Conservation (phyloP, 92 coral and sea anemone genomes). For the Anthopleura xanthogrammica region DNA sequence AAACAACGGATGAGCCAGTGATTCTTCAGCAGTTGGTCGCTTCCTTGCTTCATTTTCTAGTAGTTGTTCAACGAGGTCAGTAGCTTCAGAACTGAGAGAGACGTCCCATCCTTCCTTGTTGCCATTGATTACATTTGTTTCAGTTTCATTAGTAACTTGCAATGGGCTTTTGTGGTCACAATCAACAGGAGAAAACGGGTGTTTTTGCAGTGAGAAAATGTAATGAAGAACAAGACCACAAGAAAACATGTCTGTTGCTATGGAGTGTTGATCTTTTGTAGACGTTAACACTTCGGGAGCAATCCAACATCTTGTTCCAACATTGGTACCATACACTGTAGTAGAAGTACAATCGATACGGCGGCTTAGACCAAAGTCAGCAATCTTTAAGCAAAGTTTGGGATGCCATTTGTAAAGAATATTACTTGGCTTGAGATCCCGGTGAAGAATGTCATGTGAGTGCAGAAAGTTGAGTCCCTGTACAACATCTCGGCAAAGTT, state of each 20-base stretch:
- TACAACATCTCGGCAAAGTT: constrained; percentile 33
- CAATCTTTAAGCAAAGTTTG: too few species aligned
- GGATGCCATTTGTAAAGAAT: constrained; percentile 14
- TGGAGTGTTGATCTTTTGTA: background rate
- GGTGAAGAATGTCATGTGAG: constrained; percentile 17
- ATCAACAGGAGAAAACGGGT: background rate
- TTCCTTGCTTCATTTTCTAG: background rate
- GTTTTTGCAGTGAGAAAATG: constrained; percentile 35
- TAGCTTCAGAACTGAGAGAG: constrained; percentile 15
- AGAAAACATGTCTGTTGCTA: too few species aligned
- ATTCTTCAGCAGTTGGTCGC: constrained; percentile 35
- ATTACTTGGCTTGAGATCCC: constrained; percentile 41
- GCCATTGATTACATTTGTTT: background rate
- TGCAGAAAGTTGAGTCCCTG: constrained; percentile 20
- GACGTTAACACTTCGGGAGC: too few species aligned
- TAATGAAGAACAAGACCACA: too few species aligned
- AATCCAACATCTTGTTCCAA: too few species aligned
- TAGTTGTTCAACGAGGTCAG: constrained; percentile 18
- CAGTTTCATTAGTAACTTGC: background rate
- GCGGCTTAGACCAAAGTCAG: too few species aligned
- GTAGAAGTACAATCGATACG: too few species aligned
- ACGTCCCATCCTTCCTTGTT: background rate
- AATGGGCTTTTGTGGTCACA: background rate
- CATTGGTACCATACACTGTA: too few species aligned
- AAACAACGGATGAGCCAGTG: constrained; percentile 39